Percentiles rank a stretch among this genome's conserved stretches.
Conservation (phyloP, 2,888 invertebrate species). For the Cosmia pyralina region DNA sequence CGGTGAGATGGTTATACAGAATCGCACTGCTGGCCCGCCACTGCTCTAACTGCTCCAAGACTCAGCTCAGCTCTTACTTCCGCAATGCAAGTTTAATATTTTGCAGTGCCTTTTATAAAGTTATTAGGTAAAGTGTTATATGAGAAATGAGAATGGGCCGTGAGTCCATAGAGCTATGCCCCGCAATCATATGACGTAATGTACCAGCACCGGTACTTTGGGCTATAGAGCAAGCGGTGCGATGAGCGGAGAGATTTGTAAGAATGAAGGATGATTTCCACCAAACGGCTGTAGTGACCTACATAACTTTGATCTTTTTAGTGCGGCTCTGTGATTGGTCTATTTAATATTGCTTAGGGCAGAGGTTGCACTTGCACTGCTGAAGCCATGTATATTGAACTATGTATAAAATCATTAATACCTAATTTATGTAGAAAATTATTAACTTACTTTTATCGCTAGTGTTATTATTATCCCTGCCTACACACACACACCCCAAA, state of each 20-base stretch:
- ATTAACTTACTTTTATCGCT: no score
- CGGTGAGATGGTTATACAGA: no score
- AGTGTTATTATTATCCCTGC: no score
- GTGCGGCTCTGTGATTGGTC: no score
- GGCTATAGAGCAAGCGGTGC: conserved; percentile 30
- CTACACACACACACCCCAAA: no score
- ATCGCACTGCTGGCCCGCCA: no score
- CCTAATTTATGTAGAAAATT: background rate
- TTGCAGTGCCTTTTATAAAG: conserved; percentile 32
- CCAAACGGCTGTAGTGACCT: no score
- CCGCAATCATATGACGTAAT: conserved; percentile 60
- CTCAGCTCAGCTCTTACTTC: background rate
- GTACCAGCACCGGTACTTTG: conserved; percentile 19
- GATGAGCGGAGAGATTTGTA: conserved; percentile 4
- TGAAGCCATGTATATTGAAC: no score
- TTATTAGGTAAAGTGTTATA: conserved; percentile 47
- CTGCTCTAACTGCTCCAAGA: background rate
- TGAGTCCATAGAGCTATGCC: conserved; percentile 50
- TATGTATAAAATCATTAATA: background rate
- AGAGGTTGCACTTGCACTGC: no score
- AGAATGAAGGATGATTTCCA: no score
- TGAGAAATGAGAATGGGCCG: conserved; percentile 47
- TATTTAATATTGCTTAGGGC: no score
- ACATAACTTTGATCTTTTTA: no score
- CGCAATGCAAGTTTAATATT: background rate